These are phyloP conservation scores for Batillaria attramentaria DNA, from an alignment of 1,140 invertebrate species.

Conservation along the genomic window DNA sequence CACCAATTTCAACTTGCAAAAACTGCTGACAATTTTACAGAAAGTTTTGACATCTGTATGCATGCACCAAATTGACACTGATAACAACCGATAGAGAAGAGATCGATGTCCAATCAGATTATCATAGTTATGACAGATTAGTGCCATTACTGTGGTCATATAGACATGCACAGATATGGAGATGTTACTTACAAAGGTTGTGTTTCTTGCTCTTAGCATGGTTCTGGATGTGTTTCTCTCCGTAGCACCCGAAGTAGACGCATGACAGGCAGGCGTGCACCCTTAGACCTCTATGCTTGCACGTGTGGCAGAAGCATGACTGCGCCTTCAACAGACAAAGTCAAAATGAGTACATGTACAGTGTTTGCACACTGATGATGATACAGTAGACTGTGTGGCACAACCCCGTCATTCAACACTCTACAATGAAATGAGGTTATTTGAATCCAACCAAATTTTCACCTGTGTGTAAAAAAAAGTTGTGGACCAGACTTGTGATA, in stretches of 20 bases:
- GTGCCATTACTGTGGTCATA: too few relatives aligned
- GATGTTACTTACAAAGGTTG: slow-evolving; percentile 77
- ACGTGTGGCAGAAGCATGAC: slow-evolving; percentile 84
- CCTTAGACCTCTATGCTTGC: slow-evolving; percentile 81
- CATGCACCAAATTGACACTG: background rate
- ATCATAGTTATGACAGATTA: too few relatives aligned
- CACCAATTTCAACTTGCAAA: too few relatives aligned
- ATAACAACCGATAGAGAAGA: too few relatives aligned
- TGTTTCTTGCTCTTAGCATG: slow-evolving; percentile 87
- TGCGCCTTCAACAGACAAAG: slow-evolving; percentile 76
- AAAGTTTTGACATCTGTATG: background rate
- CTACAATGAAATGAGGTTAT: background rate
- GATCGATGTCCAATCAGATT: too few relatives aligned
- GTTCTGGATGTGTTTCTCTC: slow-evolving; percentile 85
- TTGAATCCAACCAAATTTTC: background rate
- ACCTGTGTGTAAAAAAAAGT: background rate
- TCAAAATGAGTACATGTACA: background rate
- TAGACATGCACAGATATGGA: too few relatives aligned
- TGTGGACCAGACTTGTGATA: too few relatives aligned
- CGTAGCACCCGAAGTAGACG: slow-evolving; percentile 92
- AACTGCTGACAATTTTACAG: too few relatives aligned
- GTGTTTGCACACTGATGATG: slow-evolving; percentile 8
- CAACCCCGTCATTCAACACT: background rate
- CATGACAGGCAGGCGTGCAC: slow-evolving; percentile 93
- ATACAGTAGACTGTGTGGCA: background rate